These are phyloP conservation scores for Candoia aspera DNA, from an alignment of 2,113 vertebrate genomes.

Conservation along the genomic window DNA sequence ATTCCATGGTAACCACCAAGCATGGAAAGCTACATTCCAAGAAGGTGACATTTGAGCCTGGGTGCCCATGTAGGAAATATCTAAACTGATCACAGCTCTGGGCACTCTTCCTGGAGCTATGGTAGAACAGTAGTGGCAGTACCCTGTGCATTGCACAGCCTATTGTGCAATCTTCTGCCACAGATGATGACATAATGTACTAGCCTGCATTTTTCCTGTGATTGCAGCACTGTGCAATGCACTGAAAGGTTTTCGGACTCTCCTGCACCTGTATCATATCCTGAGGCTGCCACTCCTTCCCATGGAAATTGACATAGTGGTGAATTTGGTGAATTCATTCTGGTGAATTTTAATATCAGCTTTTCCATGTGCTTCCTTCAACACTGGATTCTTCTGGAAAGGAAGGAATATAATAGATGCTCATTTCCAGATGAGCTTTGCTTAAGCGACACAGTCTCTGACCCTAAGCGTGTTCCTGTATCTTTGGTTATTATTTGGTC, in stretches of 20 bases:
- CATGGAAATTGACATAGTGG: no score
- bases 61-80: neutral
- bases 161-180: neutral
- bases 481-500: no score
- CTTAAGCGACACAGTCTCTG: neutral
- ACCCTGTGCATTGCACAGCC: neutral
- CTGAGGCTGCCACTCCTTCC: no score
- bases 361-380: no score
- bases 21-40: neutral
- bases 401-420: neutral
- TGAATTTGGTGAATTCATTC: no score
- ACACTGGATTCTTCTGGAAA: neutral
- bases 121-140: neutral
- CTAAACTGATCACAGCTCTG: neutral
- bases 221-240: neutral
- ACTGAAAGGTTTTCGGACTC: neutral
- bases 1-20: neutral
- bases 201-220: neutral
- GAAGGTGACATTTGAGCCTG: neutral
- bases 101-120: neutral
- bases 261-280: neutral
- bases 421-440: neutral
- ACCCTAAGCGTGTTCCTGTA: neutral
- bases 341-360: no score
- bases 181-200: neutral